Conservation (phyloP, 2,797 vertebrate species). For the Ctenochaetus hawaiiensis region DNA sequence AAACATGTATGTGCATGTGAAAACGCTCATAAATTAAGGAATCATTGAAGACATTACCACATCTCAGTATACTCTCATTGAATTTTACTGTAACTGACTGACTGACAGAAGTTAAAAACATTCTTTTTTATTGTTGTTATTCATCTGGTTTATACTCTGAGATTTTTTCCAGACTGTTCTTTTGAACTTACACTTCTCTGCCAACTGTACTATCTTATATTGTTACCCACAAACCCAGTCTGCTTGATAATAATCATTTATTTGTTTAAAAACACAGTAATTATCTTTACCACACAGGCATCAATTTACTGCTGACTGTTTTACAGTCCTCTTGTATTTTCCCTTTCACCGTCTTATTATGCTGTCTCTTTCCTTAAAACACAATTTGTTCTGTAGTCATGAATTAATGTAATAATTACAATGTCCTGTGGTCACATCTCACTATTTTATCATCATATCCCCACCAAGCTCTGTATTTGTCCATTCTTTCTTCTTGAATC, state of each 20-base stretch:
- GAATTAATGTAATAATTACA: slow-evolving; percentile 39
- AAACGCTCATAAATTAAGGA: slow-evolving; percentile 30
- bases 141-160: neutral
- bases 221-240: slow-evolving; percentile 18
- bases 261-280: slow-evolving; percentile 54
- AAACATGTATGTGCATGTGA: slow-evolving; percentile 7
- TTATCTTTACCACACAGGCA: slow-evolving; percentile 35
- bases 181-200: slow-evolving; percentile 24
- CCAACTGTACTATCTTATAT: slow-evolving; percentile 36
- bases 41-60: slow-evolving; percentile 8
- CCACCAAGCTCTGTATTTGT: slow-evolving; percentile 18
- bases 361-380: slow-evolving; percentile 18
- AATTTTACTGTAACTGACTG: neutral
- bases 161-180: slow-evolving; percentile 8
- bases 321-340: slow-evolving; percentile 37
- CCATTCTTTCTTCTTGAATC: neutral
- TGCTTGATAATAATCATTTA: slow-evolving; percentile 46
- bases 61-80: slow-evolving; percentile 22
- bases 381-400: slow-evolving; percentile 29
- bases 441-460: slow-evolving; percentile 9
- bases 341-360: slow-evolving; percentile 5
- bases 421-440: neutral
- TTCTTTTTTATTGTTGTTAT: neutral
- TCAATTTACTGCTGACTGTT: slow-evolving; percentile 29
- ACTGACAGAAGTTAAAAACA: neutral